Conservation (phyloP, 2,797 vertebrate genomes). For the Scolopax rusticola region DNA sequence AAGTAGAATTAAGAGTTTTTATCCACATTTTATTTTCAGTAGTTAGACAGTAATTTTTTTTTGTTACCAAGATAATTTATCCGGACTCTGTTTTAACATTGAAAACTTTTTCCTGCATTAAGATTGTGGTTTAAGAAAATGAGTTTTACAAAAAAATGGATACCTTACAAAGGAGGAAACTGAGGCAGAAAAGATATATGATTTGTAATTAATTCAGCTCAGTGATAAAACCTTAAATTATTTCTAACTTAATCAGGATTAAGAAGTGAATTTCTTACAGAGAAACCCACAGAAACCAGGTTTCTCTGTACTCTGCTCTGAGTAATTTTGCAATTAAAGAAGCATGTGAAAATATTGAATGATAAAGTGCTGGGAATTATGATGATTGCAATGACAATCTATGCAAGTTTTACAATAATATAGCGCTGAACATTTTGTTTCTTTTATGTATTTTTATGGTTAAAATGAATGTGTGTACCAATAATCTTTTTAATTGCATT, state of each 20-base stretch:
- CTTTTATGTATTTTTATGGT: neutral
- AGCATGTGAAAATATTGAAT: neutral
- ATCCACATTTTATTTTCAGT: neutral
- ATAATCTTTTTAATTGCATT: neutral
- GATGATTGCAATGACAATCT: neutral
- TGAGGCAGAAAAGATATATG: neutral
- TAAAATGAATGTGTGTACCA: conserved; percentile 1
- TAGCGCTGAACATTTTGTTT: neutral
- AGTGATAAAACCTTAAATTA: neutral
- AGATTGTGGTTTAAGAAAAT: neutral
- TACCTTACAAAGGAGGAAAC: neutral
- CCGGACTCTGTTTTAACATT: neutral
- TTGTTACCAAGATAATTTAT: neutral
- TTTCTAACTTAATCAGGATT: neutral
- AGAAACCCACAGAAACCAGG: neutral
- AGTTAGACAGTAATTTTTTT: neutral
- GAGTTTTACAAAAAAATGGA: neutral
- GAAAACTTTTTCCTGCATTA: neutral
- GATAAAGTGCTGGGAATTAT: neutral
- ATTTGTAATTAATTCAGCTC: neutral
- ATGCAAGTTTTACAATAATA: neutral
- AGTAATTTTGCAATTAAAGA: conserved; percentile 27
- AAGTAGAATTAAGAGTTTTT: neutral
- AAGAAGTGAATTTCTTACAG: neutral
- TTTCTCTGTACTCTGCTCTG: neutral